Evolutionary conservation across 2,797 vertebrate species (phyloP), one percentile per base, ranked within the genome.

Genomic region (Periparus ater): DNA sequence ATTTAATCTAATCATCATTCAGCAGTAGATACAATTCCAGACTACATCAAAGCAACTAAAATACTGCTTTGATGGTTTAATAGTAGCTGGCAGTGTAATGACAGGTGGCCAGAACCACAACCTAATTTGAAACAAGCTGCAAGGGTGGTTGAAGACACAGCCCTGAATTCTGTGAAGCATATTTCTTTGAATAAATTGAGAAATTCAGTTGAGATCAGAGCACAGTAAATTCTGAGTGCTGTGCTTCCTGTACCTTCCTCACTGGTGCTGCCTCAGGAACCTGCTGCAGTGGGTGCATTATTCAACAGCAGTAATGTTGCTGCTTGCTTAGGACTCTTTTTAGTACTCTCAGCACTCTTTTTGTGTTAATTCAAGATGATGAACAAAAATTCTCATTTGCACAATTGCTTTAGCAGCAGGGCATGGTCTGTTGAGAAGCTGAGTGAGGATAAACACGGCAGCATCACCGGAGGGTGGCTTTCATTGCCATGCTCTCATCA

Each of bases 41-140:
- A 80, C 96, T 95, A 97, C 97, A 98, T 98, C 97, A 98, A 97
- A 98, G 98, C 66, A 89, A 50, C 94, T 94, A 95, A 97, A 97
- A 95, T 89, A 81, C 70, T 77, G 95, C 97, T 98, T 98, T 98
- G 97, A 98, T 97, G 96, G 93, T 90, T 95, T 97, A 97, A 97
- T 96, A 92, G 95, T 74, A 92, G 91, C 91, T 88, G 95, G 90
- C 96, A 94, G 94, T 81, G 70, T 76, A 95, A 96, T 97, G 97
- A 96, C 98, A 97, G 96, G 96, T 95, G 97, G 93, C 91, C 94
- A 88, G 55, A 95, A 86, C 95, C 62, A 47, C 91, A 96, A 81
- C 66, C 30, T 93, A 94, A 97, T 97, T 97, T 97, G 95, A 94
- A 95, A 95, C 79, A 91, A 55, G 83, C 89, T 88, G 83, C 86